Conservation (phyloP, 2,797 vertebrate species). For the Sebastolobus alascanus region DNA sequence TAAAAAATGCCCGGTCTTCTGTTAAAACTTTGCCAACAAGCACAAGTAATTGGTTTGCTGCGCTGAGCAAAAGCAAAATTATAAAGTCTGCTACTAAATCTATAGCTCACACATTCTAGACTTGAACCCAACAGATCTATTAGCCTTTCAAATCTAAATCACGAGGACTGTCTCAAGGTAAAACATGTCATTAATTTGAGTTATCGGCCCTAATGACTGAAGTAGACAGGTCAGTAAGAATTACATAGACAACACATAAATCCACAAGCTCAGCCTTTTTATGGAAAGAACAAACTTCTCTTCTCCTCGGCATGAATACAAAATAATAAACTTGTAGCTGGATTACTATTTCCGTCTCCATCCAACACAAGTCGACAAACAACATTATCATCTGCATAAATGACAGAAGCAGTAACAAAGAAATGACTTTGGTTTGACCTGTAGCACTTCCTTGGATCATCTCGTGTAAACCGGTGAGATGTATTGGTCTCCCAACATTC, state of each 20-base stretch:
- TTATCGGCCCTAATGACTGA: conserved; percentile 8
- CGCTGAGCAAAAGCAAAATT: conserved; percentile 4
- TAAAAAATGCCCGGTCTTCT: conserved; percentile 1
- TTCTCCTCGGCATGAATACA: not conserved
- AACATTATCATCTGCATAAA: not conserved
- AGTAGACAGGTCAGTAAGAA: conserved; percentile 15
- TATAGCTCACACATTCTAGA: not conserved
- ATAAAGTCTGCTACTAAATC: not conserved
- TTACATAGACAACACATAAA: conserved; percentile 15
- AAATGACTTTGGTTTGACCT: conserved; percentile 6
- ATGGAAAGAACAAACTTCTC: not conserved
- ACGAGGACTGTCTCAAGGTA: conserved; percentile 11
- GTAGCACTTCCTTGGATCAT: not conserved
- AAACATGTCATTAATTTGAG: conserved; percentile 29
- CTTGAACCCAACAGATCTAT: not conserved
- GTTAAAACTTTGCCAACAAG: conserved; percentile 21
- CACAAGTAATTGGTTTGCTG: conserved; percentile 29
- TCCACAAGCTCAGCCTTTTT: not conserved
- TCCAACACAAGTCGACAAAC: not conserved
- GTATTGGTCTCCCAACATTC: not conserved
- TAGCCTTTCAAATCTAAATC: not conserved
- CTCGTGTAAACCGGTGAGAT: not conserved
- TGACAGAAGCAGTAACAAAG: not conserved
- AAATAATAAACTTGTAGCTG: not conserved
- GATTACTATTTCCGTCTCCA: not conserved